A percentile compares a stretch with the other conserved stretches of the same genome.
Conservation (phyloP, 2,888 invertebrate genomes). For the Tetramorium bicarinatum region DNA sequence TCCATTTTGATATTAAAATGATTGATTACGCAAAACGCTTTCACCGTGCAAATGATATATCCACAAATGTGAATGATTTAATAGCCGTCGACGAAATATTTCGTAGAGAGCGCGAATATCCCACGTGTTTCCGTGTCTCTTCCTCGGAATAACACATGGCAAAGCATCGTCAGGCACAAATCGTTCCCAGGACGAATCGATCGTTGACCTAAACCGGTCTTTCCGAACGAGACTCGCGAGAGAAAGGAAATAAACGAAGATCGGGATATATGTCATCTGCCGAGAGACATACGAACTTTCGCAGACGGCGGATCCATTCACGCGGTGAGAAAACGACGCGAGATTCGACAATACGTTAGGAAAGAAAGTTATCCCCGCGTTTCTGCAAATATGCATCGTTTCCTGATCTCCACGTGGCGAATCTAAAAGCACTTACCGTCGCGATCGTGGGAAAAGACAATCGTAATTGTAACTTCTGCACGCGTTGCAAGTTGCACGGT, state of each 20-base stretch:
- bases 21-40: constrained; percentile 24
- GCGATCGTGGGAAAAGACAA: neutral
- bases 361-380: constrained; percentile 47
- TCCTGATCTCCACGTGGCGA: constrained; percentile 55
- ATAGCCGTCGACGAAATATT: neutral
- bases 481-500: neutral
- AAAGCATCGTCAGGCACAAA: neutral
- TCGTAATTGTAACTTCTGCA: neutral
- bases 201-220: constrained; percentile 52
- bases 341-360: constrained; percentile 34
- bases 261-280: constrained; percentile 17
- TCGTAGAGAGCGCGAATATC: constrained; percentile 21
- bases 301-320: constrained; percentile 9
- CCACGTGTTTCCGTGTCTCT: neutral
- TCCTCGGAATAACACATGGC: neutral
- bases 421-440: neutral
- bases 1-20: neutral
- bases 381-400: constrained; percentile 21
- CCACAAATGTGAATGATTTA: constrained; percentile 4
- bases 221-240: constrained; percentile 29
- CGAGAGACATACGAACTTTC: neutral
- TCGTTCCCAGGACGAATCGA: constrained; percentile 43
- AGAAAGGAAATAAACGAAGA: constrained; percentile 49
- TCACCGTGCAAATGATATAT: constrained; percentile 9
- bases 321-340: constrained; percentile 34